Conservation (phyloP, 2,888 invertebrate species). For the Enchytraeus crypticus region DNA sequence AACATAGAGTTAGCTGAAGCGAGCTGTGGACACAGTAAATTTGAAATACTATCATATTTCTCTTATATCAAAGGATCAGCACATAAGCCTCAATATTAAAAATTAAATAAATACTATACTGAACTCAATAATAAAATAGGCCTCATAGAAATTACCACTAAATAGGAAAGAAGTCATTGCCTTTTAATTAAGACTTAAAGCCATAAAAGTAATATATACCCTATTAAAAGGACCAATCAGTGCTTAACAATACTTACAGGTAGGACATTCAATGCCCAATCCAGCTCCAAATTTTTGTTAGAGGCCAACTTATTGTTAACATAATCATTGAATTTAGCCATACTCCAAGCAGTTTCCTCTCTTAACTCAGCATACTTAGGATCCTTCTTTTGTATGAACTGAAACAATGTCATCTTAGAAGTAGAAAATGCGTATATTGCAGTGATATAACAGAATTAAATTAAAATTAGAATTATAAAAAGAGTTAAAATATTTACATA, state of each 20-base stretch:
- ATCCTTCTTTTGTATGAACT: slow-evolving; percentile 50
- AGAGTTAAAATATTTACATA: background rate
- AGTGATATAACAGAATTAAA: background rate
- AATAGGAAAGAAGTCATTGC: too few relatives aligned
- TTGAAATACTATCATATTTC: slow-evolving; percentile 32
- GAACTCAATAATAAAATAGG: too few relatives aligned
- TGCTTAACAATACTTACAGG: background rate
- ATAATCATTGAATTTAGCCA: slow-evolving; percentile 48
- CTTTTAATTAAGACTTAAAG: too few relatives aligned
- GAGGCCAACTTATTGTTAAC: slow-evolving; percentile 37
- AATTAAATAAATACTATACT: too few relatives aligned
- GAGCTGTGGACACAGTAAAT: slow-evolving; percentile 42
- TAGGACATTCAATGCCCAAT: slow-evolving; percentile 37
- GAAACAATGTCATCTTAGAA: slow-evolving; percentile 15
- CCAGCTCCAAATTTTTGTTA: slow-evolving; percentile 35
- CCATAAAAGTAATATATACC: background rate
- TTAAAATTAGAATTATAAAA: background rate
- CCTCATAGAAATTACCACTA: too few relatives aligned
- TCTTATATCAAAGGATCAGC: too few relatives aligned
- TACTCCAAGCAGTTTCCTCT: slow-evolving; percentile 49
- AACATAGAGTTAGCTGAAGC: slow-evolving; percentile 33
- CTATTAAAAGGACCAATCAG: background rate
- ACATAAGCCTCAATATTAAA: too few relatives aligned
- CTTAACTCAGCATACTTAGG: slow-evolving; percentile 46
- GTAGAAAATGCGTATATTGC: background rate